A percentile compares a stretch with the other conserved stretches of the same genome.
Evolutionary conservation across 2,888 invertebrate genomes (phyloP).

Genomic region (Euplagia quadripunctaria): DNA sequence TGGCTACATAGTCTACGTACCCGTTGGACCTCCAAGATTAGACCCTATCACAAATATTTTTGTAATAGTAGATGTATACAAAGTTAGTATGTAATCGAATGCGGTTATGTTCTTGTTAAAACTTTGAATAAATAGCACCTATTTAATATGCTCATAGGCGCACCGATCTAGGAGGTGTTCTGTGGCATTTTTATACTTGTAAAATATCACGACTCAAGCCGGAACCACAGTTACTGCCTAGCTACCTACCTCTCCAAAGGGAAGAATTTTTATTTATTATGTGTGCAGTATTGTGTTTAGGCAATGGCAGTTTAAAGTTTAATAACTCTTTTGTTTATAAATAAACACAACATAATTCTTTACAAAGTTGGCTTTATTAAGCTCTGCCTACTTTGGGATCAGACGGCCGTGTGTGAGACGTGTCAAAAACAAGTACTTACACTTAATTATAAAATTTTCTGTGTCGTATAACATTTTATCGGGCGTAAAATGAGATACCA

Average conservation of each 20-base stretch:
- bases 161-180: too few species aligned
- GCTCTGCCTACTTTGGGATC: too few species aligned
- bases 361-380: too few species aligned
- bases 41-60: too few species aligned
- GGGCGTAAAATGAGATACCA: neutral
- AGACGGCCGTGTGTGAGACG: too few species aligned
- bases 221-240: too few species aligned
- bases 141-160: neutral
- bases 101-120: neutral
- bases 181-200: too few species aligned
- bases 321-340: neutral
- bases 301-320: neutral
- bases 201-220: too few species aligned
- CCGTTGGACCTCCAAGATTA: too few species aligned
- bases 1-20: too few species aligned
- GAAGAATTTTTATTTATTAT: neutral
- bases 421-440: too few species aligned
- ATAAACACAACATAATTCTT: neutral
- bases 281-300: neutral
- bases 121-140: neutral
- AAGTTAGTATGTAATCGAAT: neutral
- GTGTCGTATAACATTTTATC: neutral
- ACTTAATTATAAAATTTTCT: neutral
- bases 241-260: neutral
- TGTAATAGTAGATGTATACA: neutral